Base-by-base conservation (phyloP, 2,797 vertebrate species). In the Scleropages formosus region DNA sequence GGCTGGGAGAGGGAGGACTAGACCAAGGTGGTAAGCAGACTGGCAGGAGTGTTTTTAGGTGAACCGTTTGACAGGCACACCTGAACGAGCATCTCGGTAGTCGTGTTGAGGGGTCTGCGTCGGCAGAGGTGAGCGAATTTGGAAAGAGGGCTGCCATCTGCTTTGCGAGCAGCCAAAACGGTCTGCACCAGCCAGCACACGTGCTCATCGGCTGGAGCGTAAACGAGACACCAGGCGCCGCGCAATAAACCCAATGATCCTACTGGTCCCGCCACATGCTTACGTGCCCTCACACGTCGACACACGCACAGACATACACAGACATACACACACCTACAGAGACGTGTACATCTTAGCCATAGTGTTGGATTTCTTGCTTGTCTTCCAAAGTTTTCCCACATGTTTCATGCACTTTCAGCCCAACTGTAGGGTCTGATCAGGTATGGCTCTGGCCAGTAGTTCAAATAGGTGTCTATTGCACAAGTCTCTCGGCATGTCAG, bases 171-270 rank as follows among this genome's bases (percentile, higher is more conserved):
- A 22, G 69, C 60, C 63, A 69, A 77, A 73, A 65, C 59, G 49
- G 65, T 79, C 69, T 60, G 76, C 73, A 47, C 39, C 64, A 61
- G 62, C 60, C 75, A 49, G 69, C 75, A 39, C 81, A 77, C 80
- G 78, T 78, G 75, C 46, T 78, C 13, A 16, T n/a, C 70, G 73
- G 78, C 77, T 77, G 74, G 78, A 70, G 79, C 75, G 75, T 79
- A 63, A 79, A 10, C 77, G 69, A 74, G 72, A 73, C 73, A 73
- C 79, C 76, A 77, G 73, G 69, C 69, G 71, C 78, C 61, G 71
- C 4, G 22, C 79, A 78, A 76, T 83, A 79, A 83, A 82, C 70
- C 60, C 65, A 49, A 75, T 65, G 72, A 80, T 77, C 49, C 66
- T 72, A 80, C 73, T 76, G 70, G 76, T 73, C 78, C n/a, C 47